Evolutionary conservation across 2,888 invertebrate genomes (phyloP), one percentile per base, ranked within the genome.

Genomic region (Orthonychiurus folsomi): DNA sequence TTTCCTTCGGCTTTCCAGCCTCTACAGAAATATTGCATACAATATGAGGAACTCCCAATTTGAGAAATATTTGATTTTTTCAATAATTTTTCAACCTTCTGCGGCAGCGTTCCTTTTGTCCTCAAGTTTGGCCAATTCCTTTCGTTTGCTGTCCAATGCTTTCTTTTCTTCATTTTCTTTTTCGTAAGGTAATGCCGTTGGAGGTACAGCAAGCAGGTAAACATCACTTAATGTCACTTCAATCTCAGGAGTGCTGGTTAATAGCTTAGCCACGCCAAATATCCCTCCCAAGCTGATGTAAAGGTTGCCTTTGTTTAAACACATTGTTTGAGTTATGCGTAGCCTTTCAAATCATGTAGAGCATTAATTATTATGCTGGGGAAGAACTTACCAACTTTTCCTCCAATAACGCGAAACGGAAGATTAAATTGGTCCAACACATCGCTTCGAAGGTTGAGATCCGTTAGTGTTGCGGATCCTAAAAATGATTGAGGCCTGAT

Each of bases 61-160:
- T n/a, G n/a, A n/a, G n/a, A n/a, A n/a, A n/a, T n/a, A n/a, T n/a
- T n/a, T n/a, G 37, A 37, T 37, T 37, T 37, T 15, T 37, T 37
- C 15, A 37, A 15, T 15, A 9, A 37, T 37, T 37, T n/a, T 86
- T 57, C 83, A 82, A 37, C 69, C 68, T 15, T 72, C 72, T 5
- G 37, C 37, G 37, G 37, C 37, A 0, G 84, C 84, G 66, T 84
- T 84, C 75, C 12, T 9, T 20, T n/a, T 52, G 3, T 52, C 52
- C 20, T 56, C 12, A 56, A 21, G n/a, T 24, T 37, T 37, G 5
- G 37, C 37, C 37, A 59, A 24, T 5, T n/a, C 50, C 9, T 23
- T 23, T 50, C 50, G 59, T 20, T 59, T 59, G 18, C 23, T 24
- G 3, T 25, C 23, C 63, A 1, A n/a, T 2, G 20, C 23, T 23